A percentile compares a stretch with the other conserved stretches of the same genome.
These are phyloP conservation scores for Phlogophora meticulosa DNA, from an alignment of 2,888 invertebrate genomes.

Conservation along the genomic window DNA sequence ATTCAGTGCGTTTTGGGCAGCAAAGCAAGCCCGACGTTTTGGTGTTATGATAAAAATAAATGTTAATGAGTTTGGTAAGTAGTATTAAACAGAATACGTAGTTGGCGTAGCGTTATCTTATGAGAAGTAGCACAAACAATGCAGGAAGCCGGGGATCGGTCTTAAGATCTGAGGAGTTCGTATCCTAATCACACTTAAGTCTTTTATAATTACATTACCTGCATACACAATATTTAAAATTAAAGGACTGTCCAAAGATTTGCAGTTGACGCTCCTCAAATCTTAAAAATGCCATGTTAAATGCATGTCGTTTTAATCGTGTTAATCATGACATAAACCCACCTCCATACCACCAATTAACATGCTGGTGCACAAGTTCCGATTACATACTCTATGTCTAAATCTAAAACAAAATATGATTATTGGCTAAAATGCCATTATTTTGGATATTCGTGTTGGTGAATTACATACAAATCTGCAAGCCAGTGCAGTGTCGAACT, in stretches of 20 bases:
- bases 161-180: slow-evolving; percentile 73
- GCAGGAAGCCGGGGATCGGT: slow-evolving; percentile 66
- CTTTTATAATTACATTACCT: slow-evolving; percentile 4
- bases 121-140: slow-evolving; percentile 68
- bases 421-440: slow-evolving; percentile 44
- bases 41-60: slow-evolving; percentile 44
- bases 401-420: slow-evolving; percentile 48
- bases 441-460: slow-evolving; percentile 31
- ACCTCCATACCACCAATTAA: slow-evolving; percentile 84
- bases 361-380: slow-evolving; percentile 80
- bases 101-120: slow-evolving; percentile 58
- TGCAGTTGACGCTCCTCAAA: slow-evolving; percentile 71
- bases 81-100: slow-evolving; percentile 53
- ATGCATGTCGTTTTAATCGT: slow-evolving; percentile 71
- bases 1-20: slow-evolving; percentile 58
- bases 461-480: slow-evolving; percentile 42
- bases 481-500: slow-evolving; percentile 50
- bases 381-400: slow-evolving; percentile 51
- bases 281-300: slow-evolving; percentile 78
- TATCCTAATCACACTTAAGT: slow-evolving; percentile 25
- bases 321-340: slow-evolving; percentile 90
- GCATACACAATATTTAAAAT: slow-evolving; percentile 1
- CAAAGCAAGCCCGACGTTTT: slow-evolving; percentile 31
- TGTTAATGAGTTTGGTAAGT: slow-evolving; percentile 55
- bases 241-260: slow-evolving; percentile 17